Percentiles rank a stretch among this genome's conserved stretches.
Evolutionary conservation across 2,113 vertebrate genomes (phyloP).

Genomic region (Hoplias malabaricus): DNA sequence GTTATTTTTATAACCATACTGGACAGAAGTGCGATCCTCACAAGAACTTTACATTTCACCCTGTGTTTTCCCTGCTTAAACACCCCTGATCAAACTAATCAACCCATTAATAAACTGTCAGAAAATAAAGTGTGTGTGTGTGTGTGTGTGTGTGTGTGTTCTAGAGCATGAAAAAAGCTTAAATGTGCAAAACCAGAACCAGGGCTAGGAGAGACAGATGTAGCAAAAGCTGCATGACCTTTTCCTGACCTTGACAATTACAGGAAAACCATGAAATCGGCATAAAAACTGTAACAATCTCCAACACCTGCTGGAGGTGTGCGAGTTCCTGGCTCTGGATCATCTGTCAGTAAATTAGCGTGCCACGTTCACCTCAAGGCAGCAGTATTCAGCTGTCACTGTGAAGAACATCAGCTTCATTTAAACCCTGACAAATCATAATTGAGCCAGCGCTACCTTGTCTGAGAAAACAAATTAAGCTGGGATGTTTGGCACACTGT

Average conservation of each 20-base stretch:
- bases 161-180: no score
- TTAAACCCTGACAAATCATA: conserved; percentile 15
- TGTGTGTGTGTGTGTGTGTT: no score
- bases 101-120: no score
- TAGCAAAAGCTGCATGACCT: neutral
- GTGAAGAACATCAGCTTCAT: conserved; percentile 6
- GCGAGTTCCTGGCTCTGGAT: conserved; percentile 5
- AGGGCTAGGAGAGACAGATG: neutral
- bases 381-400: conserved; percentile 8
- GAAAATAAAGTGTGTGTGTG: no score
- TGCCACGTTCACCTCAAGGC: neutral
- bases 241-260: neutral
- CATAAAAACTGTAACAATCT: neutral
- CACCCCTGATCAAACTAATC: no score
- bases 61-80: no score
- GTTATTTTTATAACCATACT: no score
- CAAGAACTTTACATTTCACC: no score
- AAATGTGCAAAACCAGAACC: neutral
- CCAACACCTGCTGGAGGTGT: neutral
- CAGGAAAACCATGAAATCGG: neutral
- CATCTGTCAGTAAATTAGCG: conserved; percentile 22
- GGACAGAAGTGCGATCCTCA: no score
- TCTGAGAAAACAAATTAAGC: conserved; percentile 18
- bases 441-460: neutral
- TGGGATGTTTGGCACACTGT: neutral